Percentiles rank a stretch among this genome's conserved stretches.
phyloP scores from a whole-genome alignment of 2,113 vertebrate genomes.

The Mugil cephalus region DNA sequence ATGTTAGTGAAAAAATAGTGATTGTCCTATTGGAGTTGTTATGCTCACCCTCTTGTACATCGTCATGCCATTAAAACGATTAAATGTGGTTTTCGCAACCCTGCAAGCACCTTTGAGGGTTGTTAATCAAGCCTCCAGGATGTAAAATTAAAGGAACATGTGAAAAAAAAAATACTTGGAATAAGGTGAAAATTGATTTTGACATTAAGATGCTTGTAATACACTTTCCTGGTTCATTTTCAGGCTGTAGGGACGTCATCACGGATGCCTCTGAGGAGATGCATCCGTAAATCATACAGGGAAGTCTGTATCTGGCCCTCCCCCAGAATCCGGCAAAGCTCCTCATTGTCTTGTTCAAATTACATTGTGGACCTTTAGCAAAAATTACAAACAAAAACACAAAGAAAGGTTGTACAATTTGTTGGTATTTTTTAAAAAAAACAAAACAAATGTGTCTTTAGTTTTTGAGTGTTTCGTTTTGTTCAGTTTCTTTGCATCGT shows the following conservation, averaged over 20 bases:
- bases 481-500: slow-evolving; percentile 69
- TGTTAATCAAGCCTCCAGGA: neutral
- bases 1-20: slow-evolving; percentile 9
- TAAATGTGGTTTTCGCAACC: too few species aligned
- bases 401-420: slow-evolving; percentile 76
- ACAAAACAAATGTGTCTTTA: slow-evolving; percentile 64
- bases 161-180: neutral
- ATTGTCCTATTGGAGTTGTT: slow-evolving; percentile 13
- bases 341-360: slow-evolving; percentile 35
- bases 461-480: slow-evolving; percentile 72
- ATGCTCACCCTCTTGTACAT: neutral
- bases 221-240: slow-evolving; percentile 4
- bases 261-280: slow-evolving; percentile 40
- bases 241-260: slow-evolving; percentile 16
- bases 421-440: slow-evolving; percentile 64
- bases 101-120: too few species aligned
- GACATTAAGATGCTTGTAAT: slow-evolving; percentile 3
- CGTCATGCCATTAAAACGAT: neutral
- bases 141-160: slow-evolving; percentile 5
- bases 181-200: neutral
- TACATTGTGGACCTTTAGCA: slow-evolving; percentile 30
- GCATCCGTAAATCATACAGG: slow-evolving; percentile 46
- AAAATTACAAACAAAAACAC: slow-evolving; percentile 32
- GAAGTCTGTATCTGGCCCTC: slow-evolving; percentile 44
- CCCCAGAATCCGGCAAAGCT: slow-evolving; percentile 35